Evolutionary conservation across 2,888 invertebrate genomes (phyloP).

Genomic region (Acrobasis consociella): DNA sequence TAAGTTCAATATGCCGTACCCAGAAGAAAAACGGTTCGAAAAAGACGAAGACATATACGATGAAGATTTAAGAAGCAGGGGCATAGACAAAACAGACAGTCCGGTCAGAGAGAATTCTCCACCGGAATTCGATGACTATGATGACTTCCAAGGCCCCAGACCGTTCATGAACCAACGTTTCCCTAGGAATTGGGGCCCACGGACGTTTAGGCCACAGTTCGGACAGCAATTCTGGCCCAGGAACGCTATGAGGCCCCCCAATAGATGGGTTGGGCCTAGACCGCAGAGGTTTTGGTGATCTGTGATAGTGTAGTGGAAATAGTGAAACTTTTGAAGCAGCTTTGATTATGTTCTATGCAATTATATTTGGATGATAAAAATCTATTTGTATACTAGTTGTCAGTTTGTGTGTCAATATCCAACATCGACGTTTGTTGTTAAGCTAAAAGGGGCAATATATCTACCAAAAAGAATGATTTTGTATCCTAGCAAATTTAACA

Average conservation of each 20-base stretch:
- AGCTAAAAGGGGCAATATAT: too few species aligned
- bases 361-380: background rate
- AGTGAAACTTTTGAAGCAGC: conserved; percentile 6
- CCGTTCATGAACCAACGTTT: conserved; percentile 58
- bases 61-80: conserved; percentile 54
- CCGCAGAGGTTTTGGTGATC: conserved; percentile 75
- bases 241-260: conserved; percentile 62
- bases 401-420: background rate
- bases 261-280: conserved; percentile 67
- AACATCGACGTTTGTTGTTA: too few species aligned
- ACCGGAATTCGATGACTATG: conserved; percentile 47
- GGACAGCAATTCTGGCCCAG: conserved; percentile 60
- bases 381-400: background rate
- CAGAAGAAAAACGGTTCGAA: conserved; percentile 36
- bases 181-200: conserved; percentile 69
- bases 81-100: conserved; percentile 40
- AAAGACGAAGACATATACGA: conserved; percentile 50
- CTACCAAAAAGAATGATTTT: too few species aligned
- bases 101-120: conserved; percentile 32
- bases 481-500: too few species aligned
- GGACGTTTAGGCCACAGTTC: conserved; percentile 55
- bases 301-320: conserved; percentile 38
- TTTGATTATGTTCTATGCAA: conserved; percentile 24
- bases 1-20: conserved; percentile 45
- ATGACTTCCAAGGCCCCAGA: conserved; percentile 48